Evolutionary conservation across 2,888 invertebrate species (phyloP), one percentile per base, ranked within the genome.

Genomic region (Chymomyza procnemis): DNA sequence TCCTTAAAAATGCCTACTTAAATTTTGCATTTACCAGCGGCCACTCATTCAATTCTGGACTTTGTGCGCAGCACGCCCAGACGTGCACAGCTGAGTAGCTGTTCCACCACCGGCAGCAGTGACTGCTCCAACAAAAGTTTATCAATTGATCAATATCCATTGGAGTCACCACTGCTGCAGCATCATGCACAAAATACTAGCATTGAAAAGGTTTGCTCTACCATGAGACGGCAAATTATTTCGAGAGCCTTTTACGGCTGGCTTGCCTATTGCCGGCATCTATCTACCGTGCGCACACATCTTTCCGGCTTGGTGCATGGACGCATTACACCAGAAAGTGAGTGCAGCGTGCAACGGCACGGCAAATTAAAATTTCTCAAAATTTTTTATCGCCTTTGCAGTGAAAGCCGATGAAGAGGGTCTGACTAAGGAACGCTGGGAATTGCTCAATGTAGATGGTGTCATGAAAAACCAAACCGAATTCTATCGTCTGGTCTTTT

Each of bases 191-290:
- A 94, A 92, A 90, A 92, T 14, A 93, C 93, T 8, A 93, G 93
- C 62, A 94, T 94, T 72, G 94, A 95, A 89, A 92, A 96, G 81
- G 95, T 98, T 9, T 99, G 98, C 92, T 96, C 96, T 89, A 97
- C 97, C 0, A 98, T 98, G 98, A 95, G 96, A 71, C 94, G 96
- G 12, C 98, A 98, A 92, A 98, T 99, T 67, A 96, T 98, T 75
- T 97, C 97, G 0, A 92, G 98, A 67, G 98, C 98, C 14, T 98
- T 98, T 91, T 98, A 98, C 90, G 98, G 98, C 59, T 98, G 98
- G 98, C 92, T 98, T 70, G 97, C 97, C 0, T 97, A 98, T 89
- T 97, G 97, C 87, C 93, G 98, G 18, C 98, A 98, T 88, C 92
- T 99, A 85, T 95, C 96, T 46, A 98, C 98, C 0, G 97, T 99